Base-by-base conservation (phyloP, 1,140 invertebrate species). In the Trachymyrmex septentrionalis region DNA sequence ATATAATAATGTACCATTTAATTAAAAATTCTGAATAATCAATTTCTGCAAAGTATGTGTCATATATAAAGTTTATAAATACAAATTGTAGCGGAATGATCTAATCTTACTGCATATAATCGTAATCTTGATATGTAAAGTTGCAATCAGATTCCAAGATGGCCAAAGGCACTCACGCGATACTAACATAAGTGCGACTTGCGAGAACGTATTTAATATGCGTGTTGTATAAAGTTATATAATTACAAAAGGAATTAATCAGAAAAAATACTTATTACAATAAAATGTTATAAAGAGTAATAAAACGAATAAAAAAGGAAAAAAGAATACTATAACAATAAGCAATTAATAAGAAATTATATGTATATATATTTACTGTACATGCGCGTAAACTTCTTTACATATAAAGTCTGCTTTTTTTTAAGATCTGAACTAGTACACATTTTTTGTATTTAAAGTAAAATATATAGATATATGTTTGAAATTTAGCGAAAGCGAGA, bases 71-170 rank as follows among this genome's bases (percentile, higher is more conserved):
- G 38, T 78, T 63, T 34, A 63, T 30, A 34, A 78, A 38, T 64
- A 78, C 24, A 48, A 59, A 24, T 50, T 50, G 19, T 63, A 48
- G 16, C 3, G 57, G 19, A 78, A 38, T 48, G 59, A 78, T 78
- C 24, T 21, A 59, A 77, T 77, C 38, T 78, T 59, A 48, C 30
- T 78, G 61, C 38, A 44, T 59, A 78, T 64, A 78, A 64, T 44
- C 59, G 61, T 21, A 34, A 44, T 38, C 19, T 78, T 16, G 59
- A 50, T 78, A 63, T 34, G 19, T 50, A 78, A 78, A 59, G 38
- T 44, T 50, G 61, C 38, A 77, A 77, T 19, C 24, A 64, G 59
- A 78, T 64, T 38, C 61, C 10, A 24, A 77, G 38, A 63, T 63
- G 38, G 24, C 59, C 44, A 6, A 64, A 64, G 59, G 21, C 44